Conservation (phyloP, 2,797 vertebrate genomes). For the Xenopus petersii region DNA sequence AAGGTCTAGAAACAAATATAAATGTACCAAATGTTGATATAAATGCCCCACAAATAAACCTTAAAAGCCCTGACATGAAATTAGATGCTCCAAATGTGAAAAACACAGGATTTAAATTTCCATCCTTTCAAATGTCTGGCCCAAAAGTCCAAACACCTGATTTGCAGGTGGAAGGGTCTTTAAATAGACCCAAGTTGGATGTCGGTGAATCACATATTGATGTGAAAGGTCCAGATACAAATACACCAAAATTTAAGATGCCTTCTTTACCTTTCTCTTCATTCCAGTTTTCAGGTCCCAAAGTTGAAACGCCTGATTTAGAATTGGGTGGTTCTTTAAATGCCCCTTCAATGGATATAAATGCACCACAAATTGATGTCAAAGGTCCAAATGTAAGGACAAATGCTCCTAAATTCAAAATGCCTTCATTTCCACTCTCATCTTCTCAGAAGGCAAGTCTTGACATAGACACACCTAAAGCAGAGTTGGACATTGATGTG, state of each 20-base stretch:
- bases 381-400: slow-evolving; percentile 23
- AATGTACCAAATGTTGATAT: background rate
- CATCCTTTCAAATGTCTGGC: slow-evolving; percentile 9
- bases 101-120: slow-evolving; percentile 1
- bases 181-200: slow-evolving; percentile 26
- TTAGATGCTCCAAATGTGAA: background rate
- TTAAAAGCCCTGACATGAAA: background rate
- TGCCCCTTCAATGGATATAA: slow-evolving; percentile 26
- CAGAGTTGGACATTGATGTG: slow-evolving; percentile 14
- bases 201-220: slow-evolving; percentile 4
- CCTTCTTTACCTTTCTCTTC: no score
- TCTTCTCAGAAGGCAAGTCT: background rate
- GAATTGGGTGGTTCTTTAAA: slow-evolving; percentile 13
- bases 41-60: background rate
- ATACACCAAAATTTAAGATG: no score
- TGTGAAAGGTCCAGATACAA: no score
- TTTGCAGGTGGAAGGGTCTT: background rate
- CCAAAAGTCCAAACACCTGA: slow-evolving; percentile 21
- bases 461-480: background rate
- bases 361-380: slow-evolving; percentile 19
- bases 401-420: slow-evolving; percentile 20
- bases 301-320: slow-evolving; percentile 18
- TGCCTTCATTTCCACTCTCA: slow-evolving; percentile 14
- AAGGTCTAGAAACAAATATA: background rate
- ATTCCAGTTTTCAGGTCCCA: no score